Base-by-base conservation (phyloP, 2,113 vertebrate species). In the Solenodon paradoxus region DNA sequence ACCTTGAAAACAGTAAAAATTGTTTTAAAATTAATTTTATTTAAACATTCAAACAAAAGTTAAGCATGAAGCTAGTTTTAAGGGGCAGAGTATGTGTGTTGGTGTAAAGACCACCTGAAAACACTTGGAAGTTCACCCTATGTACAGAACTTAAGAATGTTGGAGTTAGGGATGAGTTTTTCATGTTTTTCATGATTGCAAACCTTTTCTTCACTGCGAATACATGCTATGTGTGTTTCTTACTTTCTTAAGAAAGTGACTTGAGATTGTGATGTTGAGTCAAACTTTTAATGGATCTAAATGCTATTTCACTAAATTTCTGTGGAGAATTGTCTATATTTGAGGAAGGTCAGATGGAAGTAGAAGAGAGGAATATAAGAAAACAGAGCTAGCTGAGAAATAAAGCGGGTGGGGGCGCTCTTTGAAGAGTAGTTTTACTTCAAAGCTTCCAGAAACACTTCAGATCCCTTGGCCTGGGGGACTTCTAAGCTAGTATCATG, bases 11-110 rank as follows among this genome's bases (percentile, higher is more conserved):
- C 5, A 20, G 38, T 82, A 78, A 75, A 82, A 79, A 28, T n/a
- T 74, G 19, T 45, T 94, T 66, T 53, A 90, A 88, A 92, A 83
- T 88, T 1, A 32, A 59, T 64, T 89, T 85, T 68, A 32, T 68
- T 88, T 84, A 91, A 84, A 80, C 51, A 68, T 88, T 85, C 22
- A 79, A 84, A 45, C n/a, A 49, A 51, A 94, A 80, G 17, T 89
- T 85, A 68, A 80, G 26, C 22, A 47, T 69, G 12, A 66, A 53
- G 30, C 35, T 72, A 69, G 24, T 92, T 88, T 89, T 85, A 66
- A 80, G 59, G 11, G 82, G 32, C 28, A 81, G 55, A 80, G 16
- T 88, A 16, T 16, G 13, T 75, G 26, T 32, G 45, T 26, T 35
- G 35, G 51, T 51, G 68, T 8, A 30, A 71, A 82, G 49, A 32